These are phyloP conservation scores for Lepus timidus DNA, from an alignment of 2,113 vertebrate genomes.

Conservation along the genomic window DNA sequence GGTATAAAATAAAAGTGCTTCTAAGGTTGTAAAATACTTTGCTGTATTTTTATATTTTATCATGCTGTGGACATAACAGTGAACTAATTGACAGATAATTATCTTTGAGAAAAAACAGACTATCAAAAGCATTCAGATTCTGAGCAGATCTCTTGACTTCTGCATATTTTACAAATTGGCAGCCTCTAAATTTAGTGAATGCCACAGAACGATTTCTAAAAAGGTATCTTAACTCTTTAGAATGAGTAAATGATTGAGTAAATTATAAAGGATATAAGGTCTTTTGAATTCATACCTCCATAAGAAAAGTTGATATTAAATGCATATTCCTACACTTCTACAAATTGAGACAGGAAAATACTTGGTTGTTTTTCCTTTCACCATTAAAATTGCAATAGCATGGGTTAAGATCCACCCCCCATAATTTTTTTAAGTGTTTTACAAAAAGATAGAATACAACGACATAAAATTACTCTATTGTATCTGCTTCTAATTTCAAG, in stretches of 20 bases:
- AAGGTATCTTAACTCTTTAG: constrained; percentile 8
- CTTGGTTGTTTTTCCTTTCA: not conserved
- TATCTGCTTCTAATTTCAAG: constrained; percentile 52
- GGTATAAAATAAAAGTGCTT: not conserved
- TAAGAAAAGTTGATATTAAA: constrained; percentile 10
- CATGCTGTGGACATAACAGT: not conserved
- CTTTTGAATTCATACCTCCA: constrained; percentile 1
- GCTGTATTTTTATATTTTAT: not conserved
- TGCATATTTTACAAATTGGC: constrained; percentile 44
- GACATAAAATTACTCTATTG: constrained; percentile 50
- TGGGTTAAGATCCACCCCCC: not conserved
- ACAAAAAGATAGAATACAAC: constrained; percentile 10
- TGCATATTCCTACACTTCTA: not conserved
- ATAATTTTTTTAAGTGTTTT: constrained; percentile 53
- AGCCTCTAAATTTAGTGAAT: constrained; percentile 20
- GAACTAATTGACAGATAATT: constrained; percentile 3
- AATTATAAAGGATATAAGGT: not conserved
- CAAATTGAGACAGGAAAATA: constrained; percentile 42
- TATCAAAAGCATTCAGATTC: constrained; percentile 53
- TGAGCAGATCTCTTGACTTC: constrained; percentile 34
- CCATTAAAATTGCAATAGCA: not conserved
- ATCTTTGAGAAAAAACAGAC: not conserved
- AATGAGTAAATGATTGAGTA: not conserved
- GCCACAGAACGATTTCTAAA: constrained; percentile 57
- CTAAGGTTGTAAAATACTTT: constrained; percentile 44